Evolutionary conservation across 1,140 invertebrate species (phyloP), one percentile per base, ranked within the genome.

Genomic region (Penaeus vannamei): DNA sequence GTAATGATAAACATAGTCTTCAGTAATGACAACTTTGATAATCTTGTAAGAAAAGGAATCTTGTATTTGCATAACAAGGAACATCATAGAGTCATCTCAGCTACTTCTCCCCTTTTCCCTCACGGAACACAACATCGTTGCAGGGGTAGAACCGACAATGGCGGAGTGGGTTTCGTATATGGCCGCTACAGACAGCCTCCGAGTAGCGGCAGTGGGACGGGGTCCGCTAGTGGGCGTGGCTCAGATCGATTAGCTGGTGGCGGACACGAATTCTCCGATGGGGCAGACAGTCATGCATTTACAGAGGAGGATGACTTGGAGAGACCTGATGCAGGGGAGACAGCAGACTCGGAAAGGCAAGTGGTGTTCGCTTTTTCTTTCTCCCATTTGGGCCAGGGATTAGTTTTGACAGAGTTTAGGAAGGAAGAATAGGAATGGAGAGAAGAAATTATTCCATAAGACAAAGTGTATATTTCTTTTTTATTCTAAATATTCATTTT

Each of bases 151-250:
- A 94, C 95, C 91, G 95, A 95, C 84, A 91, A 95, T 96, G 92
- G 95, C 95, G 91, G 92, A 93, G 69, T 92, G 87, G 94, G 96
- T 91, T 96, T 97, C 92, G 95, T 96, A 91, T 97, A 97, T 93
- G 95, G 96, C 91, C 95, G 96, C 91, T 97, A 96, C 93, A 94
- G 96, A 91, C 96, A 96, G 91, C 96, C 96, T 90, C 94, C 95
- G 91, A 87, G 84, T 66, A 89, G 90, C 60, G 87, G 90, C 46
- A 88, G 94, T 94, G 81, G 90, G 90, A 95, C 95, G 92, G 95
- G 95, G 91, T 90, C 89, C 61, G 86, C 90, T 36, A 92, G 90
- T 87, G 90, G 88, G 59, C 86, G 89, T 84, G 84, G 91, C 64
- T 91, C 87, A 32, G 91, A 88, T 60, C 87, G 87, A 84, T 60